phyloP scores from a whole-genome alignment of 2,797 vertebrate species.

The Hybognathus amarus region DNA sequence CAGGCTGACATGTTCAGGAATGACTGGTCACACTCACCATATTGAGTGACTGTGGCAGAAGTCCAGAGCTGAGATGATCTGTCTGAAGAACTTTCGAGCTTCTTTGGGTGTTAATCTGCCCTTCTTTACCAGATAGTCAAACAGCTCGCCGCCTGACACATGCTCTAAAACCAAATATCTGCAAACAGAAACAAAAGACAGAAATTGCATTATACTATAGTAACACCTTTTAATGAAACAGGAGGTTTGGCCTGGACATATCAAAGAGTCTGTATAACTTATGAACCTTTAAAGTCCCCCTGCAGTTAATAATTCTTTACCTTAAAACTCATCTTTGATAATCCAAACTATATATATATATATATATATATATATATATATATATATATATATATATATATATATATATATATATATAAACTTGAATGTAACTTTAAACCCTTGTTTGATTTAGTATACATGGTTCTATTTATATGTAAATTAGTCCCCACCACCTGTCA shows the following conservation, averaged over 20 bases:
- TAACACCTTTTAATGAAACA: background rate
- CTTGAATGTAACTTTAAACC: background rate
- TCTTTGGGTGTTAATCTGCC: conserved; percentile 97
- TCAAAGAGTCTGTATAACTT: background rate
- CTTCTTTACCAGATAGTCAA: conserved; percentile 99
- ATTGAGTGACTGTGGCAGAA: conserved; percentile 99
- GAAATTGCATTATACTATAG: background rate
- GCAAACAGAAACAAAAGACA: conserved; percentile 13
- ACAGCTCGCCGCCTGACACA: conserved; percentile 96
- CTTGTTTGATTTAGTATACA: background rate
- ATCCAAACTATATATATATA: background rate
- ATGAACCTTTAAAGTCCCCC: background rate
- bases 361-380: too few species aligned
- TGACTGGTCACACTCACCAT: conserved; percentile 83
- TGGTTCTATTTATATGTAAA: background rate
- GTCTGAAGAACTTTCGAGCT: conserved; percentile 97
- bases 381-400: too few species aligned
- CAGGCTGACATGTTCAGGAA: background rate
- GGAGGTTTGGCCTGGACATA: background rate
- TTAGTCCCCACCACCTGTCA: background rate
- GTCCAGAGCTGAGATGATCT: conserved; percentile 98
- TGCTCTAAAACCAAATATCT: conserved; percentile 99
- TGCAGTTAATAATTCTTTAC: background rate
- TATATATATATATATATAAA: too few species aligned
- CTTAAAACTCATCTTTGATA: background rate